phyloP scores from a whole-genome alignment of 2,113 vertebrate genomes.

The Lophius piscatorius region DNA sequence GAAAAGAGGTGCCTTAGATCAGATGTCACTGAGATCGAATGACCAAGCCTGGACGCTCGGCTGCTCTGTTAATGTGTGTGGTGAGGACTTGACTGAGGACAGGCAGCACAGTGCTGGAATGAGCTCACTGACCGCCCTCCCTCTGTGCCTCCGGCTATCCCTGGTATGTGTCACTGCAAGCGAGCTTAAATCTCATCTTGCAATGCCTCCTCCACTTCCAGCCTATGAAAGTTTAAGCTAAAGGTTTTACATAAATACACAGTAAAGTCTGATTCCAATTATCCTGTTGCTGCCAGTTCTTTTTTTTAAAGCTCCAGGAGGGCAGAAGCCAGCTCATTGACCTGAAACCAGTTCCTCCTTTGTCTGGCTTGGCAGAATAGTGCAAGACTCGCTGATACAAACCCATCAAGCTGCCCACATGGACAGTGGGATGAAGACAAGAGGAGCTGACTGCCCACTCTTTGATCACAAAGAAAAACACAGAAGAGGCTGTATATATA shows the following conservation, averaged over 20 bases:
- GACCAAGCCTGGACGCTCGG: constrained; percentile 33
- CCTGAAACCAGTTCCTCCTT: constrained; percentile 41
- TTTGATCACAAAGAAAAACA: constrained; percentile 55
- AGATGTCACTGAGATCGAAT: constrained; percentile 41
- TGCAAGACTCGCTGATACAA: constrained; percentile 49
- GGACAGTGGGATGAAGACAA: constrained; percentile 38
- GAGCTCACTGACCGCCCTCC: constrained; percentile 32
- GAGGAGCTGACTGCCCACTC: constrained; percentile 42
- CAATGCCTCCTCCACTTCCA: constrained; percentile 22
- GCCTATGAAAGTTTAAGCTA: constrained; percentile 27
- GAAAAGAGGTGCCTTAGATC: constrained; percentile 22
- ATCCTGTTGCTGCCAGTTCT: constrained; percentile 27
- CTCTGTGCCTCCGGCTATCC: constrained; percentile 26
- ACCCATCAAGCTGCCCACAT: constrained; percentile 50
- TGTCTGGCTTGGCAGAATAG: constrained; percentile 42
- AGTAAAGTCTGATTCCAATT: constrained; percentile 31
- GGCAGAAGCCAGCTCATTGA: constrained; percentile 37
- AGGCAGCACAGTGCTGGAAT: constrained; percentile 46
- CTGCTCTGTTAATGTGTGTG: constrained; percentile 49
- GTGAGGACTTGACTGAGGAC: constrained; percentile 35
- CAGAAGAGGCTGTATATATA: constrained; percentile 50
- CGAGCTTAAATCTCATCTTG: constrained; percentile 16
- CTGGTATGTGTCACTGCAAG: constrained; percentile 41
- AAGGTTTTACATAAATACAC: constrained; percentile 26
- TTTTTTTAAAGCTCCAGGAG: constrained; percentile 16